Evolutionary conservation across 2,797 vertebrate species (phyloP), one percentile per base, ranked within the genome.

Genomic region (Odontamblyopus lacepedii): DNA sequence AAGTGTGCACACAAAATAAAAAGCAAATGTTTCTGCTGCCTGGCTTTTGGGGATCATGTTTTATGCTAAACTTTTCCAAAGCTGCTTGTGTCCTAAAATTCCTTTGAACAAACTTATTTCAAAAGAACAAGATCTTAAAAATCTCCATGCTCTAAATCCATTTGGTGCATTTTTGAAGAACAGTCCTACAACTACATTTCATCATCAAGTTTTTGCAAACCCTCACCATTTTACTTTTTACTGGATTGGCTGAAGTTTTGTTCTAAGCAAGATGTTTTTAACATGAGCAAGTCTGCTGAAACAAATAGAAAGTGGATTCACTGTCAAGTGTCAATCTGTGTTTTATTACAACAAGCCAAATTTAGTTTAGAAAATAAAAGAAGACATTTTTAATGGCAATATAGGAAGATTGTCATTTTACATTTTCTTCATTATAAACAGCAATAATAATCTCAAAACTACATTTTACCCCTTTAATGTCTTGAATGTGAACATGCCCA

Each of bases 131-230:
- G 26, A 50, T 29, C 44, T 51, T 16, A 3, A 50, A 50, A 66
- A 66, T 50, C 44, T 66, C 64, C 44, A 19, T 60, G 27, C 64
- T 65, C 41, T 35, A 18, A 66, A 66, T 50, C 63, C 63, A 26
- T 35, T 63, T 63, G 13, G 63, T 51, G 26, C 63, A 29, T 66
- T 66, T 66, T 26, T 66, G 26, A 66, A 66, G 64, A 9, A 27
- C 44, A 48, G 13, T 5, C 63, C 38, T 16, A 51, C 44, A 51
- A 44, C 44, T 51, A 51, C 7, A 29, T 66, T 66, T 51, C 64
- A 66, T 66, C 44, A 50, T 27, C 5, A 50, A 50, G 26, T 27
- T 41, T 51, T 66, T 29, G 13, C 3, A 5, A 51, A 50, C 5
- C 26, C 26, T 16, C 15, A 18, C 41, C 38, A 48, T 41, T 48